These are phyloP conservation scores for Cebidichthys violaceus DNA, from an alignment of 2,113 vertebrate species.

Conservation along the genomic window DNA sequence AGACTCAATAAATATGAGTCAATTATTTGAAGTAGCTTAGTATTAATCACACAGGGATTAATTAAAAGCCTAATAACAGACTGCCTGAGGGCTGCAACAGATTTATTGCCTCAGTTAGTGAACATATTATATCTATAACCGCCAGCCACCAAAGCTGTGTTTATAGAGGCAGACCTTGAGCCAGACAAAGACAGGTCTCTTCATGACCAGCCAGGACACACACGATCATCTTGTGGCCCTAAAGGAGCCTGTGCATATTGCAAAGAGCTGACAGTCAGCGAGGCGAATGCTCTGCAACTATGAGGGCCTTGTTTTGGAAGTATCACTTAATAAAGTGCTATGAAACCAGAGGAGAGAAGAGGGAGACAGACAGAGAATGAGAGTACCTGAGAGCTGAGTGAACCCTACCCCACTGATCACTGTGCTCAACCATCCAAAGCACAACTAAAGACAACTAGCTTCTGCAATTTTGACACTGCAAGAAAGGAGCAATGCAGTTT, in stretches of 20 bases:
- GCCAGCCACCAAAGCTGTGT: constrained; percentile 56
- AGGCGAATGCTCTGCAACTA: constrained; percentile 64
- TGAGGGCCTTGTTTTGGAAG: constrained; percentile 72
- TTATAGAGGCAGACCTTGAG: constrained; percentile 54
- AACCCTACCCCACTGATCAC: constrained; percentile 60
- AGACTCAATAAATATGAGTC: constrained; percentile 26
- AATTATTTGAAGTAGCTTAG: constrained; percentile 29
- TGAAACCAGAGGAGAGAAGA: constrained; percentile 72
- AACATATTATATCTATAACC: constrained; percentile 62
- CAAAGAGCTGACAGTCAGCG: constrained; percentile 80
- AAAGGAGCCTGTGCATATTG: constrained; percentile 71
- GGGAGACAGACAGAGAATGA: constrained; percentile 24
- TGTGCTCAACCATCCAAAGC: constrained; percentile 58
- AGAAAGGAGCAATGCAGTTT: neutral
- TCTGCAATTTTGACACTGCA: neutral
- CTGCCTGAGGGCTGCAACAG: constrained; percentile 16
- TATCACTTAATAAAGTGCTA: constrained; percentile 66
- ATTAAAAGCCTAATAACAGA: constrained; percentile 63
- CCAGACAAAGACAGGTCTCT: constrained; percentile 75
- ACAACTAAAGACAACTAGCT: constrained; percentile 19
- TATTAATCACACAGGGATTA: constrained; percentile 55
- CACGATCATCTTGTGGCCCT: constrained; percentile 63
- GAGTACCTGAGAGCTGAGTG: constrained; percentile 32
- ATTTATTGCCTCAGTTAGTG: constrained; percentile 62
- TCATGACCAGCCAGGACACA: constrained; percentile 69